Conservation (phyloP, 1,140 invertebrate genomes). For the Branchinecta lynchi region DNA sequence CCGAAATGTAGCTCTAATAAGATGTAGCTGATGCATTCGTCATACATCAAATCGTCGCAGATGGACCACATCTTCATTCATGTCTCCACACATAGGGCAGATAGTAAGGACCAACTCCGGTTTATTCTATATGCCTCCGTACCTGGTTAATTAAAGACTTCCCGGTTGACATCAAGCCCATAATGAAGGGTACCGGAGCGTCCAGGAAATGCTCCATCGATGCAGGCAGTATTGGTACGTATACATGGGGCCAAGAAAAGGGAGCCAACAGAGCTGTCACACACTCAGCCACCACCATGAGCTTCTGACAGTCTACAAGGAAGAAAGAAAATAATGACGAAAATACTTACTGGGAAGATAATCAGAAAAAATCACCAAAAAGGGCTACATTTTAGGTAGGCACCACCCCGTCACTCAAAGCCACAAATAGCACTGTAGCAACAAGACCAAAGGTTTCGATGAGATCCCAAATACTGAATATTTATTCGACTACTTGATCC, state of each 20-base stretch:
- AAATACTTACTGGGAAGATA: not conserved
- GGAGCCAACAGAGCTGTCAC: conserved; percentile 79
- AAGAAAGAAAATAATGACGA: conserved; percentile 16
- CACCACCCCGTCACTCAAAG: not conserved
- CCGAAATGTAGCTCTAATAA: no score
- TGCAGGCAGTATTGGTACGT: conserved; percentile 92
- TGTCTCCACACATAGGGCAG: no score
- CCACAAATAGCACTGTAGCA: no score
- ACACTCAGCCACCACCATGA: conserved; percentile 94
- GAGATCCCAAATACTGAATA: no score
- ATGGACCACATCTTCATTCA: no score
- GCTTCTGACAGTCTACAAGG: conserved; percentile 65
- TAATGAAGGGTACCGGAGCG: conserved; percentile 96
- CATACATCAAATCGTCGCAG: no score
- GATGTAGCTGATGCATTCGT: no score
- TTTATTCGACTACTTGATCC: no score
- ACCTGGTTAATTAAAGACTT: not conserved
- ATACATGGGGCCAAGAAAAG: conserved; percentile 95
- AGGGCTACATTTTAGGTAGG: not conserved
- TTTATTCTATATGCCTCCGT: not conserved
- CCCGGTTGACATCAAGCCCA: conserved; percentile 47
- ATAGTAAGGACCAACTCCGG: no score
- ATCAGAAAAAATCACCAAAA: conserved; percentile 14
- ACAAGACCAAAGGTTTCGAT: no score
- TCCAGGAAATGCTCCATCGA: conserved; percentile 92